Percentiles rank a stretch among this genome's conserved stretches.
phyloP scores from a whole-genome alignment of 2,888 invertebrate genomes.

The Aquatica leii region DNA sequence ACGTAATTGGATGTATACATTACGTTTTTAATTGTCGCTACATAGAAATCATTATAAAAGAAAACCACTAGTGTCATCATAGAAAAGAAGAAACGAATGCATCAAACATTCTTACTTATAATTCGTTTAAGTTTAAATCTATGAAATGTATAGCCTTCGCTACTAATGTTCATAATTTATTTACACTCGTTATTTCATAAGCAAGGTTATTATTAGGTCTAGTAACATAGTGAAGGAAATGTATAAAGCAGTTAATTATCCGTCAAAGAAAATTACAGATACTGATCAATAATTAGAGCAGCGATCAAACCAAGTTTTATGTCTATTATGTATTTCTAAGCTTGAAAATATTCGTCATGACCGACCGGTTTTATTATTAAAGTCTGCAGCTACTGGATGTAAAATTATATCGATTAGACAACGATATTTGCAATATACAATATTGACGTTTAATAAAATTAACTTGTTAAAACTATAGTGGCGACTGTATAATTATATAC shows the following conservation, averaged over 20 bases:
- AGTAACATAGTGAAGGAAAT: slow-evolving; percentile 28
- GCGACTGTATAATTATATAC: background rate
- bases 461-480: slow-evolving; percentile 21
- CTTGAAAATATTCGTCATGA: slow-evolving; percentile 13
- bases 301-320: slow-evolving; percentile 16
- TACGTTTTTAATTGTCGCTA: background rate
- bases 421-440: slow-evolving; percentile 27
- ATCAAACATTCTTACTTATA: slow-evolving; percentile 16
- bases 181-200: slow-evolving; percentile 24
- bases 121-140: slow-evolving; percentile 8
- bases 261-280: slow-evolving; percentile 28
- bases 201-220: slow-evolving; percentile 31
- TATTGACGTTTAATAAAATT: slow-evolving; percentile 26
- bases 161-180: slow-evolving; percentile 31
- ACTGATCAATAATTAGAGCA: slow-evolving; percentile 28
- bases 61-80: no score
- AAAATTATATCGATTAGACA: slow-evolving; percentile 32
- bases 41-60: no score
- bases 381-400: slow-evolving; percentile 32
- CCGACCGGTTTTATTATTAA: slow-evolving; percentile 31
- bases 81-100: slow-evolving; percentile 9
- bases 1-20: background rate
- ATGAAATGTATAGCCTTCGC: slow-evolving; percentile 20
- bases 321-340: background rate
- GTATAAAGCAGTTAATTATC: slow-evolving; percentile 29